phyloP scores from a whole-genome alignment of 1,140 invertebrate genomes.

The Brachionus paranguensis region DNA sequence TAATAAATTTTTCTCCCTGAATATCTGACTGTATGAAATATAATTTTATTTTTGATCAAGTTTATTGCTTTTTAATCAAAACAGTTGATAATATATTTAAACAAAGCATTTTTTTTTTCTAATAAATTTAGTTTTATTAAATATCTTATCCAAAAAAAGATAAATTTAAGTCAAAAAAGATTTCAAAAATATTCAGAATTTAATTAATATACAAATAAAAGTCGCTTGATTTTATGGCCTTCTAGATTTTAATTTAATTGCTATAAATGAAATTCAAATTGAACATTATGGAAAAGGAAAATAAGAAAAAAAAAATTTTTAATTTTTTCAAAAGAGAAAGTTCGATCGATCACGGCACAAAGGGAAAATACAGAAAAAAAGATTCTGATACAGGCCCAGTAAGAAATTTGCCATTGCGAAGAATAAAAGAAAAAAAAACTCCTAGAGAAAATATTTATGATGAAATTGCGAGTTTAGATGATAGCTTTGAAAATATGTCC shows the following conservation, averaged over 20 bases:
- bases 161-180: not conserved
- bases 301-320: not conserved
- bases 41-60: not conserved
- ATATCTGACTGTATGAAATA: not conserved
- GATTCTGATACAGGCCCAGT: not conserved
- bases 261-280: not conserved
- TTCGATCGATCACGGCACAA: not conserved
- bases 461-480: not conserved
- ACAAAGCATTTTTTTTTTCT: not conserved
- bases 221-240: not conserved
- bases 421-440: not conserved
- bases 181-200: not conserved
- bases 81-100: not conserved
- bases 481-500: not conserved
- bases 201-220: not conserved
- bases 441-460: not conserved
- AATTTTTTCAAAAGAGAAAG: not conserved
- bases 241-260: not conserved
- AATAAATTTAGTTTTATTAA: not conserved
- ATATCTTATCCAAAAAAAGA: not conserved
- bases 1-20: not conserved
- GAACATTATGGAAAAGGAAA: not conserved
- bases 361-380: slow-evolving; percentile 8
- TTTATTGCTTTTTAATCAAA: not conserved
- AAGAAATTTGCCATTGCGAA: not conserved